Base-by-base conservation (phyloP, 92 coral and sea anemone genomes). In the Epizoanthus ramosus region DNA sequence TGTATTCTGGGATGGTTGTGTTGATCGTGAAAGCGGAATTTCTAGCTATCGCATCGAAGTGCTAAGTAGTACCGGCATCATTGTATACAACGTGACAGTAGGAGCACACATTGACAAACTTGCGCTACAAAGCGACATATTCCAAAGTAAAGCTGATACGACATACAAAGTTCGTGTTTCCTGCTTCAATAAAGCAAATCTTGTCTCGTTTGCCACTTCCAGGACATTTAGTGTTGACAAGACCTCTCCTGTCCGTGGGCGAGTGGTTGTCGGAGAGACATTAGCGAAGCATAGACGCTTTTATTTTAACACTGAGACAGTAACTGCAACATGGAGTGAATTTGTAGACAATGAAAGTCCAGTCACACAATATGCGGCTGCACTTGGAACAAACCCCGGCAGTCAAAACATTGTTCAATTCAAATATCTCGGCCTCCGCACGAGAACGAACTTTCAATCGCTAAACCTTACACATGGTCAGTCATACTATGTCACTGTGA, bases 171-270 rank as follows among this genome's bases (percentile, higher is more conserved):
- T 80, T 14, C 85, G 57, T 4, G 91, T 94, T 39, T 74, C 66
- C n/a, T 92, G 93, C 65, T 79, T 79, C 73, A 96, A 96, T 88
- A 90, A 94, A 52, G 99, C 97, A 14, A 92, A 93, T 12, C 84
- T 96, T 33, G 73, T 63, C 21, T 35, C 94, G 31, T 52, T 79
- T 17, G 85, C 80, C 16, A 45, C 85, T 23, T 90, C 94, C 13
- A 58, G 43, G 12, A 75, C 64, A 17, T 94, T 96, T 76, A 79
- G 63, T 23, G 59, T 92, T 16, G 99, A 96, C 31, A 59, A 79
- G 60, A 85, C 96, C 10, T 85, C 94, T 57, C 98, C 99, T 19
- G 61, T 88, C 53, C 75, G 71, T 16, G 93, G 91, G 9, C 87
- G 85, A 25, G 80, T 93, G 5, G 50, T 77, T 53, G 75, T 76